Evolutionary conservation across 2,113 vertebrate species (phyloP), one percentile per base, ranked within the genome.

Genomic region (Prionailurus viverrinus): DNA sequence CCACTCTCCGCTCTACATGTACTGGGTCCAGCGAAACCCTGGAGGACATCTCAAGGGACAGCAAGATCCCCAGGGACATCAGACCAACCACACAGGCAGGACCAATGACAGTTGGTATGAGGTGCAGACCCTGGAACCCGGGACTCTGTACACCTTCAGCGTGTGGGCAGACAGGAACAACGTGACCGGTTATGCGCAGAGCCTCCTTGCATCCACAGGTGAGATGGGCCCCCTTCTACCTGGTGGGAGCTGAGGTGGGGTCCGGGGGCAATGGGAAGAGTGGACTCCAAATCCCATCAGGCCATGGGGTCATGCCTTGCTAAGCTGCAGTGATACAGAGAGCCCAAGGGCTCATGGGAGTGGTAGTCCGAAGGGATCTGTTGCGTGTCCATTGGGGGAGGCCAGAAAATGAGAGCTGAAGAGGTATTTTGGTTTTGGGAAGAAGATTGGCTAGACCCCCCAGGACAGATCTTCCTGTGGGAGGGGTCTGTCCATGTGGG

Each of bases 401-500:
- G 45, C 16, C 7, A 61, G 68, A 51, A 16, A 33, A 48, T 5
- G n/a, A 58, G 39, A 15, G 7, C 10, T 14, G 51, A 48, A 36
- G 55, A 74, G 1, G 19, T 31, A 3, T 65, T 91, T 66, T 7
- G 31, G 5, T 89, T 41, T 91, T n/a, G 18, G 23, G 29, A 69
- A 19, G 11, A 39, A 39, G 58, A 21, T 3, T 1, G 14, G 6
- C 25, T 39, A 2, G 14, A 36, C 0, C 0, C 65, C 21, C 19
- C 5, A 5, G 71, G 0, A 41, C 16, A 18, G 0, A 1, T 21
- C 68, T 19, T 78, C 33, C 3, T 98, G 97, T 0, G 18, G 0
- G 41, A 15, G 0, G 0, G 3, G 0, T 0, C 0, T 76, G 65
- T 1, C 14, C 0, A 29, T 97, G 51, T 45, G 0, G 0, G 93